A percentile compares a stretch with the other conserved stretches of the same genome.
phyloP scores from a whole-genome alignment of 2,888 invertebrate genomes.

The Plebejus argus region DNA sequence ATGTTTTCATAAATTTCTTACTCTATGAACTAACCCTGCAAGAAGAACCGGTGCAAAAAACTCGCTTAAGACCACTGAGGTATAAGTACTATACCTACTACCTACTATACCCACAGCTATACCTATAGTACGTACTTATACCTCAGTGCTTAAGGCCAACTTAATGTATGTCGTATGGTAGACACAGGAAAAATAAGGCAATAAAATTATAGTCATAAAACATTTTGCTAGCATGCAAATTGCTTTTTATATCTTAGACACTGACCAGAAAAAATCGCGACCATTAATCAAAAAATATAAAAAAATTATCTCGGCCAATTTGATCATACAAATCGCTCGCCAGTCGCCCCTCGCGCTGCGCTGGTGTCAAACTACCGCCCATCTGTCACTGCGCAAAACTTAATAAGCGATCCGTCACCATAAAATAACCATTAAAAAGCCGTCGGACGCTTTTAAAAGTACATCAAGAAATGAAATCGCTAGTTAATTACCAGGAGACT shows the following conservation, averaged over 20 bases:
- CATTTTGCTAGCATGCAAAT: background rate
- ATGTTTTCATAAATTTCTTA: too few species aligned
- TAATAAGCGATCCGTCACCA: slow-evolving; percentile 81
- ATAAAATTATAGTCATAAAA: background rate
- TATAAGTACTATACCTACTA: too few species aligned
- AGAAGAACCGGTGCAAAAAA: too few species aligned
- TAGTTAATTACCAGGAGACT: slow-evolving; percentile 80
- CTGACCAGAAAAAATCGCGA: background rate
- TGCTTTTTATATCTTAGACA: background rate
- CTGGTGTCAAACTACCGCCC: slow-evolving; percentile 78
- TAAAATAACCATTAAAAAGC: slow-evolving; percentile 80
- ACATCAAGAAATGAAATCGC: slow-evolving; percentile 80
- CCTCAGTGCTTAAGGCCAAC: too few species aligned
- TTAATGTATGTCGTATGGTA: too few species aligned
- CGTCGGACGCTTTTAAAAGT: slow-evolving; percentile 79
- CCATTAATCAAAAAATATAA: slow-evolving; percentile 1
- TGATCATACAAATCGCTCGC: slow-evolving; percentile 32
- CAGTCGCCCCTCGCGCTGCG: slow-evolving; percentile 66
- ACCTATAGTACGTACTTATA: too few species aligned
- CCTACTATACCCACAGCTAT: too few species aligned
- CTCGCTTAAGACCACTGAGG: too few species aligned
- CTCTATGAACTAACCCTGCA: too few species aligned
- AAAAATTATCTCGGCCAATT: slow-evolving; percentile 20
- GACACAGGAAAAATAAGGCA: too few species aligned
- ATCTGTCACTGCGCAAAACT: slow-evolving; percentile 78